Evolutionary conservation across 2,797 vertebrate species (phyloP).

Genomic region (Margarornis squamiger): DNA sequence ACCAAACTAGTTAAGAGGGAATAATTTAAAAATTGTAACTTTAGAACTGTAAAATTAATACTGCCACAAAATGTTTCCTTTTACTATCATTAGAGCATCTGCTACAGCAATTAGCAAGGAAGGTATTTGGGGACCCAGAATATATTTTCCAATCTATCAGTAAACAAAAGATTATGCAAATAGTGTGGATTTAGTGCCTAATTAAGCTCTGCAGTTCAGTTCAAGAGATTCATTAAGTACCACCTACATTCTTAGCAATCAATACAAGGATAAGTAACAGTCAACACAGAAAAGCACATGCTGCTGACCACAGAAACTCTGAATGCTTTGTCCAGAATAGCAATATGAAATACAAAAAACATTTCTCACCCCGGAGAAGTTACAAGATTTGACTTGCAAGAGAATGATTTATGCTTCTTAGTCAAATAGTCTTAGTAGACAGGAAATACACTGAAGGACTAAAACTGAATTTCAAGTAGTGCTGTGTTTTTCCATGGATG

Average conservation of each 20-base stretch:
- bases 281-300: neutral
- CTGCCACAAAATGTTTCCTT: conserved; percentile 29
- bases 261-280: neutral
- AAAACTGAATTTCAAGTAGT: conserved; percentile 47
- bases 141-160: conserved; percentile 65
- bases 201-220: conserved; percentile 51
- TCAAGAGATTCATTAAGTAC: conserved; percentile 43
- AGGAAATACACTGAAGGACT: conserved; percentile 32
- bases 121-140: conserved; percentile 43
- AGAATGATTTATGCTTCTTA: conserved; percentile 51
- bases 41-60: conserved; percentile 57
- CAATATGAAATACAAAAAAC: neutral
- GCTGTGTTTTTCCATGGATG: conserved; percentile 23
- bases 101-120: conserved; percentile 59
- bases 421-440: conserved; percentile 20
- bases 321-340: neutral
- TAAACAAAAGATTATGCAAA: conserved; percentile 70
- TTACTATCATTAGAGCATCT: conserved; percentile 65
- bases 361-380: conserved; percentile 24
- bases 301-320: neutral
- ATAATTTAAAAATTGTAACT: conserved; percentile 37
- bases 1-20: conserved; percentile 10
- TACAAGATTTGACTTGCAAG: conserved; percentile 15
- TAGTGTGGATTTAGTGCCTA: conserved; percentile 65
- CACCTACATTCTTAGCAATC: conserved; percentile 38